Percentiles rank a stretch among this genome's conserved stretches.
phyloP scores from a whole-genome alignment of 2,888 invertebrate species.

The Brachyptera risi region DNA sequence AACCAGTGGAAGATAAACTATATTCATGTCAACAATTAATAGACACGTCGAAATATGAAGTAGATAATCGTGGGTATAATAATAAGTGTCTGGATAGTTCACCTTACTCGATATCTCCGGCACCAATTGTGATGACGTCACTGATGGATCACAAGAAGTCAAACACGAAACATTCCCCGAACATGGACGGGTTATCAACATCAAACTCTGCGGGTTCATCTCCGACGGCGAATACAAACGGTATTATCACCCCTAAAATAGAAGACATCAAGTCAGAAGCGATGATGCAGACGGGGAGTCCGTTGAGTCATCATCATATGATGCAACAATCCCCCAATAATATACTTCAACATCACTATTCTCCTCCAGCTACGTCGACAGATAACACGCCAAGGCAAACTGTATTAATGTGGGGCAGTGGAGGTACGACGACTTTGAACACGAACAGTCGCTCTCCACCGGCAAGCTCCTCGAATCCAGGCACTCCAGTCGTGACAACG shows the following conservation, averaged over 20 bases:
- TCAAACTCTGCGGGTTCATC: constrained; percentile 56
- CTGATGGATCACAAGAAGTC: constrained; percentile 31
- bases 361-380: constrained; percentile 37
- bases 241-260: constrained; percentile 56
- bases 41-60: constrained; percentile 53
- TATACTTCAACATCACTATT: constrained; percentile 35
- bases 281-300: constrained; percentile 38
- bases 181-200: constrained; percentile 51
- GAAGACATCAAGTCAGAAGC: constrained; percentile 56
- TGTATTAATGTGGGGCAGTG: constrained; percentile 85
- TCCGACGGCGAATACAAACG: constrained; percentile 47
- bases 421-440: constrained; percentile 36
- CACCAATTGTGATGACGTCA: constrained; percentile 45
- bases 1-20: constrained; percentile 53
- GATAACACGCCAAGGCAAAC: constrained; percentile 75
- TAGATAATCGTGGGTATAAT: constrained; percentile 37
- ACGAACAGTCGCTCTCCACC: constrained; percentile 31
- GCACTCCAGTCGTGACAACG: constrained; percentile 31
- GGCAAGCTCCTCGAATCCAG: constrained; percentile 30
- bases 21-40: constrained; percentile 58
- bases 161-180: constrained; percentile 42
- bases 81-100: constrained; percentile 50
- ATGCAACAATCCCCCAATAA: constrained; percentile 33
- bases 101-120: constrained; percentile 50
- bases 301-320: constrained; percentile 29